phyloP scores from a whole-genome alignment of 2,113 vertebrate species.

The Ciconia maguari region DNA sequence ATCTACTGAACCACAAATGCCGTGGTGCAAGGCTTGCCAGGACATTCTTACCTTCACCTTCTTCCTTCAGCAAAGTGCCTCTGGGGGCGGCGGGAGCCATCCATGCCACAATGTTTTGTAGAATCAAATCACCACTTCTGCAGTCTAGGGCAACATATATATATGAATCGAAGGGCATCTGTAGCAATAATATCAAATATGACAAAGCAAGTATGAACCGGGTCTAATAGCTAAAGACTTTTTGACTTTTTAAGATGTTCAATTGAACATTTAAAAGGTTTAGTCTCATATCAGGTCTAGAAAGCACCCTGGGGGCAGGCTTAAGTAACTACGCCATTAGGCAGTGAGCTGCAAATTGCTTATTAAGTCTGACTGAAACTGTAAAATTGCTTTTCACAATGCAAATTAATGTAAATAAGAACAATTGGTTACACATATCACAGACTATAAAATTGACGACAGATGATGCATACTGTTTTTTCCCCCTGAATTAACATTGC shows the following conservation, averaged over 20 bases:
- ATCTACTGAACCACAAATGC: neutral
- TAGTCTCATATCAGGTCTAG: slow-evolving; percentile 72
- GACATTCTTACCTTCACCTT: neutral
- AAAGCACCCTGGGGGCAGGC: slow-evolving; percentile 75
- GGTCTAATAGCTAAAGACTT: slow-evolving; percentile 64
- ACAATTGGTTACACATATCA: slow-evolving; percentile 85
- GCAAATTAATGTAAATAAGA: slow-evolving; percentile 88
- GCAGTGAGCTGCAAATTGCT: slow-evolving; percentile 80
- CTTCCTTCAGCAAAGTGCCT: neutral
- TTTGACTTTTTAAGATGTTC: slow-evolving; percentile 75
- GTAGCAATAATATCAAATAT: neutral
- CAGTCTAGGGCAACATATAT: neutral
- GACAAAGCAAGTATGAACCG: slow-evolving; percentile 55
- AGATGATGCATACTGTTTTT: slow-evolving; percentile 66
- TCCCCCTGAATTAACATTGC: slow-evolving; percentile 66
- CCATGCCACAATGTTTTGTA: neutral
- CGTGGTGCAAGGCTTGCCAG: neutral
- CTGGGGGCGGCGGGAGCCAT: neutral
- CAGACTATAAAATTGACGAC: slow-evolving; percentile 74
- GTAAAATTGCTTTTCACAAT: slow-evolving; percentile 86
- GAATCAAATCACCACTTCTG: neutral
- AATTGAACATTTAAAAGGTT: slow-evolving; percentile 80
- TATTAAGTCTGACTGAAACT: slow-evolving; percentile 82
- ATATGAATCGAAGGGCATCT: slow-evolving; percentile 1
- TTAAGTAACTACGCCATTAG: slow-evolving; percentile 80